These are phyloP conservation scores for Siphamia tubifer DNA, from an alignment of 2,113 vertebrate species.

Conservation along the genomic window DNA sequence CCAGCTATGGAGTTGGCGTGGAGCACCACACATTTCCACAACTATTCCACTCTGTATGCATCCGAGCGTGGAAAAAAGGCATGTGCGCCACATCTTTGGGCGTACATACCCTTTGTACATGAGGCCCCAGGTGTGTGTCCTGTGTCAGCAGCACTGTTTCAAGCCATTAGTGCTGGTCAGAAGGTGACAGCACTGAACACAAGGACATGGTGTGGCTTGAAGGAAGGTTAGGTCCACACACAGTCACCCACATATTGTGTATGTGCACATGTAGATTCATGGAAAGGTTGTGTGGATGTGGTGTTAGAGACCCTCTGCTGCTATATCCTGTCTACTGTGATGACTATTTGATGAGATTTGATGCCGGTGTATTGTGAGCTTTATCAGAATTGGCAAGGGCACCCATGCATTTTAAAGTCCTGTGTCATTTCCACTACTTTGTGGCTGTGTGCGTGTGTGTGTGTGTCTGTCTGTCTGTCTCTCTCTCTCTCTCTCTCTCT, in stretches of 20 bases:
- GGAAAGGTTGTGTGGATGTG: not conserved
- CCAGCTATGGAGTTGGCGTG: too few relatives aligned
- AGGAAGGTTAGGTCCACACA: slow-evolving; percentile 33
- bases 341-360: slow-evolving; percentile 58
- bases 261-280: not conserved
- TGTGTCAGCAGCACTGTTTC: slow-evolving; percentile 18
- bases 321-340: slow-evolving; percentile 5
- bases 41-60: too few relatives aligned
- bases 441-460: too few relatives aligned
- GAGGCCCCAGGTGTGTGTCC: slow-evolving; percentile 14
- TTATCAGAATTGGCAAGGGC: slow-evolving; percentile 61
- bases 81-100: too few relatives aligned
- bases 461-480: too few relatives aligned
- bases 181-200: slow-evolving; percentile 28
- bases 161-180: slow-evolving; percentile 40
- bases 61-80: too few relatives aligned
- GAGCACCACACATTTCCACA: too few relatives aligned
- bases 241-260: not conserved
- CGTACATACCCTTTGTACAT: too few relatives aligned
- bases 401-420: slow-evolving; percentile 59
- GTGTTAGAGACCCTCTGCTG: not conserved
- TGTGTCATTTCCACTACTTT: slow-evolving; percentile 37
- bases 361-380: slow-evolving; percentile 49
- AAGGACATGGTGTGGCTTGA: slow-evolving; percentile 5
- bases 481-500: slow-evolving; percentile 23